Base-by-base conservation (phyloP, 2,113 vertebrate genomes). In the Pteruthius melanotis region DNA sequence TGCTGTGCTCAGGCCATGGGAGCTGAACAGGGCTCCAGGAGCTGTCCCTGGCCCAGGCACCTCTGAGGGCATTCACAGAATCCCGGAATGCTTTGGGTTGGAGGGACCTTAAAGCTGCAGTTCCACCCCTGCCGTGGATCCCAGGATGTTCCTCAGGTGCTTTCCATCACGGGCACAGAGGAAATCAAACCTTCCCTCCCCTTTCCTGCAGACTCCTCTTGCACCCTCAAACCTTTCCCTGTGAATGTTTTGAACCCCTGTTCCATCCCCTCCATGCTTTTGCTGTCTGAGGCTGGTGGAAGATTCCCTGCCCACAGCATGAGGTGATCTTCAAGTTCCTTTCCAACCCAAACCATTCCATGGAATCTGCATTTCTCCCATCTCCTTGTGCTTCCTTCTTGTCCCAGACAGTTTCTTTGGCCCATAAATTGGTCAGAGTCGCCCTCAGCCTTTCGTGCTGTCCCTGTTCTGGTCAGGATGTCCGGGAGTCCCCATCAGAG, bases 401-500 rank as follows among this genome's bases (percentile, higher is more conserved):
- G 2, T 23, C 52, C 37, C 13, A 78, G 54, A 3, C 39, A 40
- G 31, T 18, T 24, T 75, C 44, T 52, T 44, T 53, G 52, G 24
- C 30, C 44, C 24, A 9, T 24, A 18, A 37, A 57, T 1, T 4
- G 52, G 14, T n/a, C 30, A 64, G 60, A 44, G 26, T 1, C 44
- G 61, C 74, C 3, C 70, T 68, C 19, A 19, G 61, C 23, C 35
- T 13, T 54, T 37, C 30, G 23, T 20, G 52, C 15, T 74, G 40
- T 11, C 71, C 89, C 70, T 44, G 0, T n/a, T 28, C 37, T 4
- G 6, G 21, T 2, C 4, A 10, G 65, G 57, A 44, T 60, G 77
- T 49, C 59, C 24, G 0, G 0, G 53, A 57, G 60, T 59, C 19
- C 31, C 54, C 5, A 3, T 17, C 60, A 50, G 60, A 0, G 0